Base-by-base conservation (phyloP, 2,888 invertebrate species). In the Xanthia icteritia region DNA sequence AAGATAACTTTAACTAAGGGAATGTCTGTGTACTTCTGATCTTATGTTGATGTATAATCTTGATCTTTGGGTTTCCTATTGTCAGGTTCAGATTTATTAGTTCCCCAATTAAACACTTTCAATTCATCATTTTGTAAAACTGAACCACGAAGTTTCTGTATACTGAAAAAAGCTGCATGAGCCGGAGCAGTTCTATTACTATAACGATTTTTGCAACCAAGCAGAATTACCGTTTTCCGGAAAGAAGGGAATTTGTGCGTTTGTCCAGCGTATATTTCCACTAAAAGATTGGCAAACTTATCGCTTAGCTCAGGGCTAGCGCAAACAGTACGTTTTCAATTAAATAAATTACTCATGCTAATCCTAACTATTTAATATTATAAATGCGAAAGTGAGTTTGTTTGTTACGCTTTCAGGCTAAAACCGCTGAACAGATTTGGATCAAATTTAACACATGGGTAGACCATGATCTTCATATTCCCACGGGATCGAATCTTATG, bases 31-130 rank as follows among this genome's bases (percentile, higher is more conserved):
- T 27, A 64, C 39, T 61, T 39, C 17, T 65, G 56, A 58, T 70
- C 56, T 81, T 39, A 42, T 36, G 63, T 31, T 48, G 36, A 74
- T 36, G 15, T 68, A 60, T 79, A 42, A 67, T 81, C 54, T 76
- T 82, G 27, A 76, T 63, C 39, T 31, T 79, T 42, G n/a, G n/a
- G 54, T 56, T 56, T 23, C n/a, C 36, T 51, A 63, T 56, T 56
- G 39, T 64, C n/a, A 20, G 23, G 54, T 5, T 39, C 2, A 42
- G n/a, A 51, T 71, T 64, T 64, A 71, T 64, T 17, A 13, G 56
- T 0, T 61, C 20, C 5, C 9, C 31, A 20, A 20, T 60, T 2
- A 60, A 31, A 60, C 9, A 20, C 31, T 20, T 11, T 61, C 20
- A 61, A 20, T 61, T 20, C 11, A 31, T 20, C 11, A 11, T 31